Evolutionary conservation across 1,140 invertebrate genomes (phyloP), one percentile per base, ranked within the genome.

Genomic region (Heliconius nattereri): DNA sequence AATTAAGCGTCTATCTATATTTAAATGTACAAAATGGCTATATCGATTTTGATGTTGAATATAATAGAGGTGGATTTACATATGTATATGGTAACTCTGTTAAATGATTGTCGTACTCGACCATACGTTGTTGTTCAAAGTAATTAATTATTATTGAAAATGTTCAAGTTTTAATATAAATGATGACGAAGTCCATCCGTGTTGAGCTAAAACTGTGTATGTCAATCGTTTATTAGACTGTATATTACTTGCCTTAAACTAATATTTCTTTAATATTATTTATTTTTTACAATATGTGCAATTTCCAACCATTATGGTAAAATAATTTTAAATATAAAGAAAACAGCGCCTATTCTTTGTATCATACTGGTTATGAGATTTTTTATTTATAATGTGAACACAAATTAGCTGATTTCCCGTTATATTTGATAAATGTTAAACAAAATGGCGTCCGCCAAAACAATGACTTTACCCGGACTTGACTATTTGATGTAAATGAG

Each of bases 401-500:
- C 60, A 66, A 66, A 19, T 66, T 66, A 66, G 26, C 60, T 66
- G 60, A 66, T 29, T 66, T 66, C 60, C 60, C 60, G 60, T 13
- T 66, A 29, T 66, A 66, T 29, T 57, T 23, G 20, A 9, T 60
- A 66, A 66, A 66, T 26, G 9, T 26, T 29, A 29, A 7, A 29
- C 13, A 16, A 66, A 66, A 66, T 66, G 32, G 45, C 23, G 9
- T 29, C 40, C 20, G 75, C 75, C 75, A 71, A 70, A 70, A 70
- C 35, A 70, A 66, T 71, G 37, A 76, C 75, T 76, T 45, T 76
- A 76, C 60, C 74, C 75, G 60, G 75, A 76, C 37, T 76, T 76
- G 75, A 76, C 75, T 76, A 54, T 75, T 54, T 19, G 32, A 57
- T n/a, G 54, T 57, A 57, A 57, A 57, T 57, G 54, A 57, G 23